Conservation (phyloP, 1,140 invertebrate genomes). For the Drosophila repleta region DNA sequence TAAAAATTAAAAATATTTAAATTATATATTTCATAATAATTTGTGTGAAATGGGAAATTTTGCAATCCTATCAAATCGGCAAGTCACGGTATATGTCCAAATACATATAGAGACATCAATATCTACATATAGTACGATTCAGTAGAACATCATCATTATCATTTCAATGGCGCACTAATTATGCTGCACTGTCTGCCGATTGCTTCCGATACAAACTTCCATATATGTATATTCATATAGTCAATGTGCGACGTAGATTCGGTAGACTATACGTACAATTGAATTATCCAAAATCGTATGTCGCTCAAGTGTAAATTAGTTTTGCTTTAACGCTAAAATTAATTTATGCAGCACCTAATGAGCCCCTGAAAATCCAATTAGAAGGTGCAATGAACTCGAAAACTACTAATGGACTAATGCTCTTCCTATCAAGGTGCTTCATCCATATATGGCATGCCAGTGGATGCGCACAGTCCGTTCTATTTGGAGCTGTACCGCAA, state of each 20-base stretch:
- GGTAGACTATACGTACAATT: constrained; percentile 60
- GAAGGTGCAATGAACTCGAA: constrained; percentile 27
- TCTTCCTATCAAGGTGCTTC: constrained; percentile 32
- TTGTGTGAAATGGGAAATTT: too few species aligned
- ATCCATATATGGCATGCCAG: constrained; percentile 57
- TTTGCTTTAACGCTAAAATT: constrained; percentile 22
- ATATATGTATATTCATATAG: background rate
- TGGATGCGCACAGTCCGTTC: constrained; percentile 61
- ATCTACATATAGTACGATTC: too few species aligned
- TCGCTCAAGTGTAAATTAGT: constrained; percentile 44
- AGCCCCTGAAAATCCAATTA: constrained; percentile 1
- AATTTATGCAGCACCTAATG: constrained; percentile 44
- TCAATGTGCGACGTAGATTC: constrained; percentile 38
- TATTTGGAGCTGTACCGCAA: constrained; percentile 89
- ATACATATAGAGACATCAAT: too few species aligned
- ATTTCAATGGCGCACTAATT: constrained; percentile 22
- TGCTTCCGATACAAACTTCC: too few species aligned
- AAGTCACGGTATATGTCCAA: too few species aligned
- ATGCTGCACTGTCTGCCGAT: constrained; percentile 21
- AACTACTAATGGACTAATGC: constrained; percentile 11
- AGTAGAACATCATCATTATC: background rate
- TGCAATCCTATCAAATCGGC: too few species aligned
- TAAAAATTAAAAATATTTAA: too few species aligned
- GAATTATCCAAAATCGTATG: constrained; percentile 30
- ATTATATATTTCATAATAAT: too few species aligned